phyloP scores from a whole-genome alignment of 1,140 invertebrate genomes.

The Aradophagus sp. region DNA sequence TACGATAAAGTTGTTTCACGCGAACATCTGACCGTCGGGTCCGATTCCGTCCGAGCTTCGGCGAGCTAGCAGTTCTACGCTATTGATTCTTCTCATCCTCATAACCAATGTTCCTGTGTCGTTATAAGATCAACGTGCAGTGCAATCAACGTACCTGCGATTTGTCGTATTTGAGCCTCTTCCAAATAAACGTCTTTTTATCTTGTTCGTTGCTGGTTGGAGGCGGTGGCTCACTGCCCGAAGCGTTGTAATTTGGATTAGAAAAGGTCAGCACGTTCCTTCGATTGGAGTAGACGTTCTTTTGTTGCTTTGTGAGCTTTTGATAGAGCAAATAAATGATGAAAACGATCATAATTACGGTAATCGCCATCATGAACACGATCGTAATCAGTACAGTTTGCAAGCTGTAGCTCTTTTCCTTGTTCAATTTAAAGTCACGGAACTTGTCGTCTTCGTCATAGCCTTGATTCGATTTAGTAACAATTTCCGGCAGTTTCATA shows the following conservation, averaged over 20 bases:
- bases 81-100: constrained; percentile 26
- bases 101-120: constrained; percentile 13
- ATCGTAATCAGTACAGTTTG: constrained; percentile 67
- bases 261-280: constrained; percentile 83
- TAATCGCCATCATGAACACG: constrained; percentile 66
- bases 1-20: too few species aligned
- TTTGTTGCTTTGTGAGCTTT: constrained; percentile 76
- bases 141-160: constrained; percentile 75
- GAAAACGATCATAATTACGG: constrained; percentile 67
- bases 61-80: too few species aligned
- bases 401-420: constrained; percentile 59
- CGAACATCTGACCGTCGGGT: too few species aligned
- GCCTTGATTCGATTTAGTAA: constrained; percentile 43
- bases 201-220: constrained; percentile 67
- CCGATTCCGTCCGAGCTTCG: too few species aligned
- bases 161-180: constrained; percentile 82
- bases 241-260: constrained; percentile 87
- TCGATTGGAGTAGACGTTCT: constrained; percentile 77
- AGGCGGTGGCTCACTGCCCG: constrained; percentile 66
- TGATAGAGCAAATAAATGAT: constrained; percentile 75
- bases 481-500: constrained; percentile 49
- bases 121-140: constrained; percentile 10
- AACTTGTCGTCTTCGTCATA: constrained; percentile 61
- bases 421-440: constrained; percentile 60
- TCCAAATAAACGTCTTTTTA: constrained; percentile 81